Evolutionary conservation across 1,140 invertebrate genomes (phyloP).

Genomic region (Caenorhabditis inopinata): DNA sequence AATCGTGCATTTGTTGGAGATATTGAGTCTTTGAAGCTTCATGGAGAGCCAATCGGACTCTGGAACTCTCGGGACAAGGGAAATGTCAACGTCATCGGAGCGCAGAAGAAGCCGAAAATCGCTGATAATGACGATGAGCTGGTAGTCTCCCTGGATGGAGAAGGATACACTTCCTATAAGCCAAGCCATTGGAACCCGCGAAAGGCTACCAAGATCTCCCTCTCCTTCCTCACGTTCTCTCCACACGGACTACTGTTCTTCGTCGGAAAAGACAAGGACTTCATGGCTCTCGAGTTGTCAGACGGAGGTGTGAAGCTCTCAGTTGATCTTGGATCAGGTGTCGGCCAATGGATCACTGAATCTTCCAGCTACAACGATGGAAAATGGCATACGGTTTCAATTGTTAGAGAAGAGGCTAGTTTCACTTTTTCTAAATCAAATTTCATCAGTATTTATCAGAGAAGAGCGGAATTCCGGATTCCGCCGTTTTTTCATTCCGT

Average conservation of each 20-base stretch:
- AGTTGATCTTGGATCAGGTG: slow-evolving; percentile 63
- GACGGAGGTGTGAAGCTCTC: slow-evolving; percentile 76
- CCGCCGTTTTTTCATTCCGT: too few species aligned
- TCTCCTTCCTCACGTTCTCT: slow-evolving; percentile 83
- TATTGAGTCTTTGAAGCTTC: slow-evolving; percentile 85
- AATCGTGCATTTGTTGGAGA: slow-evolving; percentile 80
- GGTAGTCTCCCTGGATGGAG: slow-evolving; percentile 76
- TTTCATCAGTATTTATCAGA: too few species aligned
- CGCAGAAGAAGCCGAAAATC: slow-evolving; percentile 70
- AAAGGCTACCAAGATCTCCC: slow-evolving; percentile 71
- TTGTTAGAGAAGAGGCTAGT: slow-evolving; percentile 39
- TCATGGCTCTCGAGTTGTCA: slow-evolving; percentile 80
- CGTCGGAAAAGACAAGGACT: slow-evolving; percentile 76
- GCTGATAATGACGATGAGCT: neutral
- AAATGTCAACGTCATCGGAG: slow-evolving; percentile 76
- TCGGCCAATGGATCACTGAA: slow-evolving; percentile 44
- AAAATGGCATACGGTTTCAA: slow-evolving; percentile 60
- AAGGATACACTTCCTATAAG: slow-evolving; percentile 78
- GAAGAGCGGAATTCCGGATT: too few species aligned
- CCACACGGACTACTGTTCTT: slow-evolving; percentile 84
- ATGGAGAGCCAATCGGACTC: slow-evolving; percentile 82
- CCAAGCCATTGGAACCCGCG: slow-evolving; percentile 69
- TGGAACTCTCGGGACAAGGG: slow-evolving; percentile 85
- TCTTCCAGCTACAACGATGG: slow-evolving; percentile 58
- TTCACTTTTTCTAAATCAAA: neutral